Conservation (phyloP, 2,888 invertebrate genomes). For the Eustalomyia histrio region DNA sequence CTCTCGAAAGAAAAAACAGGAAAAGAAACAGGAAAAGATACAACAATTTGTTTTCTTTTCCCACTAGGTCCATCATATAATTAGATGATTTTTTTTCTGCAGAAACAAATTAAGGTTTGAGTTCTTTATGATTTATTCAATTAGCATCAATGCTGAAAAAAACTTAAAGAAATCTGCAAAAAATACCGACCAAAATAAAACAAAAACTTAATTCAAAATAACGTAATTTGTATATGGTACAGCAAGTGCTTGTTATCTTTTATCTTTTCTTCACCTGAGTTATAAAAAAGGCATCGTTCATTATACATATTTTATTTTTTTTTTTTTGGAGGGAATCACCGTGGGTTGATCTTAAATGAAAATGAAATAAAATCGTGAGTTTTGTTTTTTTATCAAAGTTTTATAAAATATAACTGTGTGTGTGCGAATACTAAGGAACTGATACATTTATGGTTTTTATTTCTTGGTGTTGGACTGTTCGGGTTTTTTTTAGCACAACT, state of each 20-base stretch:
- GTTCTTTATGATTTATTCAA: conserved; percentile 56
- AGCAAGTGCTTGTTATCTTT: conserved; percentile 58
- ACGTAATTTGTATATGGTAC: conserved; percentile 55
- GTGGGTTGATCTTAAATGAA: conserved; percentile 56
- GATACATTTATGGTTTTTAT: conserved; percentile 40
- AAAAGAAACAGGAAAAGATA: conserved; percentile 8
- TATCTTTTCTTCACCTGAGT: conserved; percentile 60
- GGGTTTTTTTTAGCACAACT: conserved; percentile 17
- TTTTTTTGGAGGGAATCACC: conserved; percentile 53
- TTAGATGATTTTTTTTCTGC: conserved; percentile 58
- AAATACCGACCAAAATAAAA: conserved; percentile 21
- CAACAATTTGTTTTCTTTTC: conserved; percentile 42
- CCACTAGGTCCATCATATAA: conserved; percentile 47
- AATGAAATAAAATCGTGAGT: conserved; percentile 57
- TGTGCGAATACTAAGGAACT: conserved; percentile 27
- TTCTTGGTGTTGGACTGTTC: conserved; percentile 14
- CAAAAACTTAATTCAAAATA: conserved; percentile 32
- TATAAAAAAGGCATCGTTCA: conserved; percentile 17
- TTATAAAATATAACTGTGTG: conserved; percentile 44
- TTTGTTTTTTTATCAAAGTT: conserved; percentile 50
- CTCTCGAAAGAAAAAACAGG: neutral
- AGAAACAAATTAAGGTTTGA: conserved; percentile 55
- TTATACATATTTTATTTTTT: neutral
- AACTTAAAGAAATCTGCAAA: conserved; percentile 21
- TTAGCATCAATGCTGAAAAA: conserved; percentile 32